These are phyloP conservation scores for Uria aalge DNA, from an alignment of 2,113 vertebrate species.

Conservation along the genomic window DNA sequence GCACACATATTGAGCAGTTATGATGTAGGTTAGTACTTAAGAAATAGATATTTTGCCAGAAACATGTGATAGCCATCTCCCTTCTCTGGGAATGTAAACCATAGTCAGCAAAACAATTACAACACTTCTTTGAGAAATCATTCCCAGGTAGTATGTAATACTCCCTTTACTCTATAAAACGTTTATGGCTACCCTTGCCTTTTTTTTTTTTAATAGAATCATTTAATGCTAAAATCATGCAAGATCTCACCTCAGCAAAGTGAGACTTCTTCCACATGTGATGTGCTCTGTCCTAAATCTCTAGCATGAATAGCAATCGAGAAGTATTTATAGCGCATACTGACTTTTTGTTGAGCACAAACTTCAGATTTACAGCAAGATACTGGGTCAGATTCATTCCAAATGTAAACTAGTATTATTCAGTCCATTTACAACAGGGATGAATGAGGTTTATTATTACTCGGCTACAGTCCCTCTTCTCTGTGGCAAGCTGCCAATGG, in stretches of 20 bases:
- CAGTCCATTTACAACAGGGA: neutral
- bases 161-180: neutral
- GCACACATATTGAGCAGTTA: neutral
- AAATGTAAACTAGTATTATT: neutral
- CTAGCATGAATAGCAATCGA: neutral
- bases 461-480: neutral
- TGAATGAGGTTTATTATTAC: conserved; percentile 40
- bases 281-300: conserved; percentile 5
- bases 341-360: conserved; percentile 17
- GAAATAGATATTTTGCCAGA: neutral
- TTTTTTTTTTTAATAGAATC: neutral
- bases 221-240: neutral
- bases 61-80: neutral
- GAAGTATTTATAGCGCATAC: conserved; percentile 42
- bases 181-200: neutral
- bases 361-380: neutral
- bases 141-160: neutral
- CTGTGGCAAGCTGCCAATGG: neutral
- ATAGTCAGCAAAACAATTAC: neutral
- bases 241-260: neutral
- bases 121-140: neutral
- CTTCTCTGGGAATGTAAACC: neutral
- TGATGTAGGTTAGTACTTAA: neutral
- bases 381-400: neutral
- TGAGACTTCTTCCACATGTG: neutral